phyloP scores from a whole-genome alignment of 2,888 invertebrate genomes.

The Amphipoea lucens region DNA sequence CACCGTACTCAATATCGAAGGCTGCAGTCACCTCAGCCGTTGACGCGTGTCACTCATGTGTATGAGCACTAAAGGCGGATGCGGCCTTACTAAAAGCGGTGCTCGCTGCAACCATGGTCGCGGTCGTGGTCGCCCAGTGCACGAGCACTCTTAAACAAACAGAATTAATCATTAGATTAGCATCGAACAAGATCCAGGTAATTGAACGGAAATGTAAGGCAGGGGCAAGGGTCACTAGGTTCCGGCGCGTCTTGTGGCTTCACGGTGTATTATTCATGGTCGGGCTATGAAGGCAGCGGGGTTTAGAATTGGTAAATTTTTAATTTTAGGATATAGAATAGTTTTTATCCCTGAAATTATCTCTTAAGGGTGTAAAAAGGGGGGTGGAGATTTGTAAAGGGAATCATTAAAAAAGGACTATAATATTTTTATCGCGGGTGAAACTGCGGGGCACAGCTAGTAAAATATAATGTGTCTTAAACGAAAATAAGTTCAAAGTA shows the following conservation, averaged over 20 bases:
- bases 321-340: no score
- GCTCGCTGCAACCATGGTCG: not conserved
- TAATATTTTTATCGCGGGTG: no score
- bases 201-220: constrained; percentile 71
- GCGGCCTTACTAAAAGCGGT: not conserved
- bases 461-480: not conserved
- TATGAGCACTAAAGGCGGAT: not conserved
- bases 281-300: constrained; percentile 41
- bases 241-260: constrained; percentile 60
- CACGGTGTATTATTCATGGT: constrained; percentile 54
- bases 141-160: constrained; percentile 49
- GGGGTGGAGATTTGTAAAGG: no score
- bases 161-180: constrained; percentile 69
- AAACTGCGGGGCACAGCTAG: no score
- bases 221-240: constrained; percentile 68
- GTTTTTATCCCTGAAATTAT: no score
- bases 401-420: no score
- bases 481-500: constrained; percentile 34
- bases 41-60: not conserved
- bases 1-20: not conserved
- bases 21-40: not conserved
- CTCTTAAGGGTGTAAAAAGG: no score
- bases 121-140: not conserved
- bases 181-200: constrained; percentile 69
- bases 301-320: not conserved